phyloP scores from a whole-genome alignment of 1,140 invertebrate species.

The Scaptomyza pallida region DNA sequence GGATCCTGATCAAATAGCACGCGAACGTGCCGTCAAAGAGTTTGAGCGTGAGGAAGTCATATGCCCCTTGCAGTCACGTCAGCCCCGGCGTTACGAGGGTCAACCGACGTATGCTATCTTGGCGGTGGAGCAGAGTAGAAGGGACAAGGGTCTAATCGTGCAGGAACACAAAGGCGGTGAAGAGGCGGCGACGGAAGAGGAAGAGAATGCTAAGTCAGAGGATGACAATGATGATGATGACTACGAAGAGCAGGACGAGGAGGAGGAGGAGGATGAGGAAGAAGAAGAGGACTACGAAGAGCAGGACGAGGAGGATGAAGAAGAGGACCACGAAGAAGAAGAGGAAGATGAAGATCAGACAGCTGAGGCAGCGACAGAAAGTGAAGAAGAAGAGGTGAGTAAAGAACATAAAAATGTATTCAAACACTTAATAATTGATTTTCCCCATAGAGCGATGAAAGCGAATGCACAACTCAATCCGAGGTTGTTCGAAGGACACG shows the following conservation, averaged over 20 bases:
- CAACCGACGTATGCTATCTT: constrained; percentile 82
- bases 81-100: constrained; percentile 68
- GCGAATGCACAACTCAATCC: constrained; percentile 21
- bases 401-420: neutral
- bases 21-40: constrained; percentile 81
- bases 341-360: constrained; percentile 7
- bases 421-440: neutral
- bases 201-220: constrained; percentile 3
- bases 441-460: constrained; percentile 20
- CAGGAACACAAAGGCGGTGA: constrained; percentile 49
- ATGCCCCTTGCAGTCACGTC: constrained; percentile 63
- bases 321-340: constrained; percentile 26
- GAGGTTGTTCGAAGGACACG: constrained; percentile 11
- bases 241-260: neutral
- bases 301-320: constrained; percentile 19
- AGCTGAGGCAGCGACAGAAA: constrained; percentile 6
- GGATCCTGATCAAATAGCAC: constrained; percentile 83
- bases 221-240: constrained; percentile 21
- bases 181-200: constrained; percentile 19
- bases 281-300: constrained; percentile 18
- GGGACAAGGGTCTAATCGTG: constrained; percentile 61
- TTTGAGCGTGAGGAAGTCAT: constrained; percentile 80
- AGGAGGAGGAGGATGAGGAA: constrained; percentile 10
- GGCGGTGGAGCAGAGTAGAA: constrained; percentile 65
- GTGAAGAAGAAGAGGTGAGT: constrained; percentile 28